phyloP scores from a whole-genome alignment of 1,140 invertebrate species.

The Medauroidea extradentata region DNA sequence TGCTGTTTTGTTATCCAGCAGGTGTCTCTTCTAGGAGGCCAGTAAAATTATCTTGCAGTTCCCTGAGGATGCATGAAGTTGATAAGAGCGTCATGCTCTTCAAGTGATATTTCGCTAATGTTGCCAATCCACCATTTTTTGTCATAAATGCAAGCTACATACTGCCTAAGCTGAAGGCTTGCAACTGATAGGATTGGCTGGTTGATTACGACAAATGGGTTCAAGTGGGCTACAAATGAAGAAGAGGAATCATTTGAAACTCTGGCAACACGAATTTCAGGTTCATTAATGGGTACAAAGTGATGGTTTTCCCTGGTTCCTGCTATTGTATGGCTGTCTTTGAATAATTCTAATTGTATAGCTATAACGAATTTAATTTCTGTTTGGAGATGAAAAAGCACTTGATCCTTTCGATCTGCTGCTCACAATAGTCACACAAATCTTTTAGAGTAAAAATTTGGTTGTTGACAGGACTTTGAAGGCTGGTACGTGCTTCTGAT shows the following conservation, averaged over 20 bases:
- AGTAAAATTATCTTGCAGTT: neutral
- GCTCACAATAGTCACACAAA: too few relatives aligned
- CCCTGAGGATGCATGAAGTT: constrained; percentile 2
- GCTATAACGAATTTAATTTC: too few relatives aligned
- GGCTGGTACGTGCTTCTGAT: too few relatives aligned
- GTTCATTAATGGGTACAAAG: neutral
- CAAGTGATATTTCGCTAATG: neutral
- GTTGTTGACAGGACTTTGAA: too few relatives aligned
- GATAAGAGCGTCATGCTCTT: constrained; percentile 6
- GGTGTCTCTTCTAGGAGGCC: constrained; percentile 1
- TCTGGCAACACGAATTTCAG: neutral
- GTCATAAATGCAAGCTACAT: constrained; percentile 2
- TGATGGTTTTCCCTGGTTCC: neutral
- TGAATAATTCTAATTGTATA: too few relatives aligned
- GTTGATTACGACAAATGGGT: neutral
- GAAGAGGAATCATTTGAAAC: neutral
- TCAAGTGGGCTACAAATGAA: neutral
- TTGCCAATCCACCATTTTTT: constrained; percentile 11
- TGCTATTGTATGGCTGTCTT: neutral
- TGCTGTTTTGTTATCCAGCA: constrained; percentile 5
- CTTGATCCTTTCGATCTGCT: too few relatives aligned
- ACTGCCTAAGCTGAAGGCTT: constrained; percentile 2
- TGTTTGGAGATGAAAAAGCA: too few relatives aligned
- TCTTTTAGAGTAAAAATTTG: too few relatives aligned
- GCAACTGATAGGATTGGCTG: neutral